Evolutionary conservation across 2,888 invertebrate genomes (phyloP).

Genomic region (Lithosia quadra): DNA sequence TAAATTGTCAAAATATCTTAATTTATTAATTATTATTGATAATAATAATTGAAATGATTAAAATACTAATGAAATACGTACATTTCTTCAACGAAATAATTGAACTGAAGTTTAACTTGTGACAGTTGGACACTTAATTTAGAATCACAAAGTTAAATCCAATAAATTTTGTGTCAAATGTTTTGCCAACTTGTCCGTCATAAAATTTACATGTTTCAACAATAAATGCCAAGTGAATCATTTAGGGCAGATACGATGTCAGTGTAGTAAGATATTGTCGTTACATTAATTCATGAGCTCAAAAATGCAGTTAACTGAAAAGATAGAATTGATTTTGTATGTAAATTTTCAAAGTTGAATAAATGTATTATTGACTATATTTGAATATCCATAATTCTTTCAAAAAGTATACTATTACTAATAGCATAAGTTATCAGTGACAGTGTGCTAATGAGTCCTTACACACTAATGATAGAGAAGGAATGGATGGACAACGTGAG

Average conservation of each 20-base stretch:
- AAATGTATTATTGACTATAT: neutral
- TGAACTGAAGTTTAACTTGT: neutral
- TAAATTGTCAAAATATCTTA: no score
- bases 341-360: neutral
- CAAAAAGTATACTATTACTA: no score
- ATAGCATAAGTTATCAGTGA: no score
- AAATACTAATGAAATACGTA: neutral
- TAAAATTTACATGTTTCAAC: constrained; percentile 52
- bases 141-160: constrained; percentile 43
- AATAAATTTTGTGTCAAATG: constrained; percentile 43
- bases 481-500: no score
- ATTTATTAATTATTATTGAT: no score
- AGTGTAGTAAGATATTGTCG: constrained; percentile 40
- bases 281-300: constrained; percentile 38
- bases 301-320: constrained; percentile 17
- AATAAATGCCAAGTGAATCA: constrained; percentile 51
- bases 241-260: constrained; percentile 42
- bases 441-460: no score
- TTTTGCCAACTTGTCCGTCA: constrained; percentile 34
- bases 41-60: neutral
- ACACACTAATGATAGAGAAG: no score
- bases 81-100: neutral
- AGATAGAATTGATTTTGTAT: neutral
- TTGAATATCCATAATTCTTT: neutral
- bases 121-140: constrained; percentile 1